phyloP scores from a whole-genome alignment of 2,113 vertebrate species.

The Ammodytes dubius region DNA sequence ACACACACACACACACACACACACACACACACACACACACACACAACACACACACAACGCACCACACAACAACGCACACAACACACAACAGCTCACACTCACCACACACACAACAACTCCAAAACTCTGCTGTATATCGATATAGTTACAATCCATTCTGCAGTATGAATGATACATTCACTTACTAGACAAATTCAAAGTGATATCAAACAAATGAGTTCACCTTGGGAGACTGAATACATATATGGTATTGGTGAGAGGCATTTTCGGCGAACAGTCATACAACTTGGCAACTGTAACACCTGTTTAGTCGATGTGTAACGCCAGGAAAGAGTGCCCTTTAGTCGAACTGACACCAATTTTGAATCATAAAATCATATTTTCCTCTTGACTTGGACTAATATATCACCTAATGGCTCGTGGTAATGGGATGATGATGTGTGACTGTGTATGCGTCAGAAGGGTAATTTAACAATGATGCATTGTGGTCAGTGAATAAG shows the following conservation, averaged over 20 bases:
- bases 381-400: neutral
- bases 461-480: neutral
- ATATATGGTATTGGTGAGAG: slow-evolving; percentile 9
- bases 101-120: slow-evolving; percentile 8
- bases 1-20: slow-evolving; percentile 29
- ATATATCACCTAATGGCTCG: neutral
- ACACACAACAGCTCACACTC: too few relatives aligned
- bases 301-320: slow-evolving; percentile 3
- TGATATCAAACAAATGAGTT: slow-evolving; percentile 14
- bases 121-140: neutral
- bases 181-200: slow-evolving; percentile 7
- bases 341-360: neutral
- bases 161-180: slow-evolving; percentile 32
- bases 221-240: slow-evolving; percentile 8
- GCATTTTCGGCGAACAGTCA: neutral
- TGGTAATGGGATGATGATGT: neutral
- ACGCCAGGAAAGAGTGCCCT: slow-evolving; percentile 4
- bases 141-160: neutral
- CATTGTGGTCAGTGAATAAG: neutral
- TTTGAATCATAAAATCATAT: neutral
- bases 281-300: neutral
- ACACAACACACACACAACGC: slow-evolving; percentile 1
- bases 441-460: neutral
- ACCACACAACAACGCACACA: slow-evolving; percentile 9
- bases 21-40: slow-evolving; percentile 14